A percentile compares a stretch with the other conserved stretches of the same genome.
Evolutionary conservation across 2,113 vertebrate genomes (phyloP).

Genomic region (Boulengeromyrus knoepffleri): DNA sequence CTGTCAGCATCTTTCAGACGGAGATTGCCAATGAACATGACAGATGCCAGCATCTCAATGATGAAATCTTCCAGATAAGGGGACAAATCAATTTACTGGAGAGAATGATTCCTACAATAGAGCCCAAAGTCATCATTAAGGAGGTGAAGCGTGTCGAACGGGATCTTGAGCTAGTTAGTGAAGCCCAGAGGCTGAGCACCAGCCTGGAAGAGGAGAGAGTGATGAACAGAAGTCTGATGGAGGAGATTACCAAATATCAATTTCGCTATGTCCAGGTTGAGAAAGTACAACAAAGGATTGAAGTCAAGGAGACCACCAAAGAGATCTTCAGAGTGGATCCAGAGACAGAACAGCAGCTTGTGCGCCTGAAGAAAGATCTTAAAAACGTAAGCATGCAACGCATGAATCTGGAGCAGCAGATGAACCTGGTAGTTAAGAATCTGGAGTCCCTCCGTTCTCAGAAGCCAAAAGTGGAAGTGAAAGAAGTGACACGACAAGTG

Average conservation of each 20-base stretch:
- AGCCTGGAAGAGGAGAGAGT: slow-evolving; percentile 63
- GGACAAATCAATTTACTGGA: slow-evolving; percentile 72
- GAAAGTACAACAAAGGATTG: slow-evolving; percentile 67
- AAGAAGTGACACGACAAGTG: slow-evolving; percentile 82
- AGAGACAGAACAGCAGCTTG: slow-evolving; percentile 73
- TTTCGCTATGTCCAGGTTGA: slow-evolving; percentile 51
- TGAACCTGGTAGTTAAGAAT: slow-evolving; percentile 59
- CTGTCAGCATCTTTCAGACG: slow-evolving; percentile 59
- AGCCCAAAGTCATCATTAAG: slow-evolving; percentile 84
- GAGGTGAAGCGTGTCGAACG: slow-evolving; percentile 84
- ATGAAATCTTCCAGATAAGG: slow-evolving; percentile 61
- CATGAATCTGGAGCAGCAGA: slow-evolving; percentile 53
- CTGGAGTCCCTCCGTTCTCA: slow-evolving; percentile 64
- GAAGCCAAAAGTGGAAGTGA: slow-evolving; percentile 77
- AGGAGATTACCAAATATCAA: slow-evolving; percentile 64
- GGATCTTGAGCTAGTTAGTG: slow-evolving; percentile 71
- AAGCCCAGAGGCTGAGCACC: slow-evolving; percentile 60
- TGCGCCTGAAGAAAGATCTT: slow-evolving; percentile 66
- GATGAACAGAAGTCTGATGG: slow-evolving; percentile 53
- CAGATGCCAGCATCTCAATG: slow-evolving; percentile 58
- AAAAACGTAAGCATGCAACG: slow-evolving; percentile 58
- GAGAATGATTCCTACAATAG: slow-evolving; percentile 68
- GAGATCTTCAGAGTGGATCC: slow-evolving; percentile 82
- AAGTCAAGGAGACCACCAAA: slow-evolving; percentile 80
- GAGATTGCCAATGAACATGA: slow-evolving; percentile 70